A percentile compares a stretch with the other conserved stretches of the same genome.
Conservation (phyloP, 2,888 invertebrate species). For the Ectemnius continuus region DNA sequence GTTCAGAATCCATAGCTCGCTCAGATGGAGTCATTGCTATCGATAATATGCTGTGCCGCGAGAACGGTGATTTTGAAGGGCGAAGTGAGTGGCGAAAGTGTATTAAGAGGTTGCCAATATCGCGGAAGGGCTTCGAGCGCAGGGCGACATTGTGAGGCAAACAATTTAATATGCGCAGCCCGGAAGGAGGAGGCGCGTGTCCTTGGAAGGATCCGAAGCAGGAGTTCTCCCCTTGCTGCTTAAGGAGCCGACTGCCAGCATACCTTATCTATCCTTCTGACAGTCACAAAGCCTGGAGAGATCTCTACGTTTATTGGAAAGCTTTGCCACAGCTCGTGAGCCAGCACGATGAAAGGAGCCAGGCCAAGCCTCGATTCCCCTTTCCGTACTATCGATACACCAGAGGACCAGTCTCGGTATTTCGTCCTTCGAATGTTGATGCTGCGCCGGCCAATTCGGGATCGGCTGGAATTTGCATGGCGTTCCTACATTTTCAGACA, state of each 20-base stretch:
- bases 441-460: slow-evolving; percentile 45
- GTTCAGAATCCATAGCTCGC: no score
- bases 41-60: no score
- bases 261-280: slow-evolving; percentile 67
- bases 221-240: slow-evolving; percentile 43
- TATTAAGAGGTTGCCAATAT: slow-evolving; percentile 67
- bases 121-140: slow-evolving; percentile 36
- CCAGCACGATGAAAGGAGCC: slow-evolving; percentile 53
- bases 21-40: no score
- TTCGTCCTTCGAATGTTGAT: slow-evolving; percentile 47
- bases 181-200: slow-evolving; percentile 25
- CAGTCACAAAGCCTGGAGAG: slow-evolving; percentile 66
- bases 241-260: slow-evolving; percentile 54
- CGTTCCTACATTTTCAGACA: slow-evolving; percentile 48
- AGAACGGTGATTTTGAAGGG: not conserved
- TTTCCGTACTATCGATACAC: slow-evolving; percentile 59
- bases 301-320: slow-evolving; percentile 68
- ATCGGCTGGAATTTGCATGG: slow-evolving; percentile 52
- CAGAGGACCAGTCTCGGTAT: slow-evolving; percentile 27
- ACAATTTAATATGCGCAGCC: slow-evolving; percentile 72
- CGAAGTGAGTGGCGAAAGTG: slow-evolving; percentile 38
- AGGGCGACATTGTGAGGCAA: slow-evolving; percentile 63
- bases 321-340: slow-evolving; percentile 50
- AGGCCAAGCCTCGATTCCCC: slow-evolving; percentile 12
- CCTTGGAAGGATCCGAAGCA: slow-evolving; percentile 13